Conservation (phyloP, 1,140 invertebrate species). For the Ectropis grisescens region DNA sequence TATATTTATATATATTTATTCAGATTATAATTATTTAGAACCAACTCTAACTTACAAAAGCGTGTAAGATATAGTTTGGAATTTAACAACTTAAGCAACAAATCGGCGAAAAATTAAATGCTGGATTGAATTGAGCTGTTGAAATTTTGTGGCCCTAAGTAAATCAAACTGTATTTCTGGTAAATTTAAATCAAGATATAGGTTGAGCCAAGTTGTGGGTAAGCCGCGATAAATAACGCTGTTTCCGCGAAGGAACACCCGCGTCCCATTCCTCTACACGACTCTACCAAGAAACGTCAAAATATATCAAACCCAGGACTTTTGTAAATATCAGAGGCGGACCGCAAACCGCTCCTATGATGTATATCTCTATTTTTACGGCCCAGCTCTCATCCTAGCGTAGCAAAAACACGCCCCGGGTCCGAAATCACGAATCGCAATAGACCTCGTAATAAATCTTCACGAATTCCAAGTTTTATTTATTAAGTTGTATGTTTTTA, state of each 20-base stretch:
- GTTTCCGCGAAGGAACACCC: conserved; percentile 44
- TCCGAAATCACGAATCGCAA: conserved; percentile 42
- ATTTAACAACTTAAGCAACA: too few species aligned
- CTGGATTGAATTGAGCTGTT: too few species aligned
- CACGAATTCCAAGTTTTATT: conserved; percentile 57
- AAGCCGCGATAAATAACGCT: too few species aligned
- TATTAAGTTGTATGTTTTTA: conserved; percentile 69
- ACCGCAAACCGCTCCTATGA: conserved; percentile 30
- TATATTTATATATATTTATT: too few species aligned
- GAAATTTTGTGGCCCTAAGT: too few species aligned
- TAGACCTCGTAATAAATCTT: conserved; percentile 58
- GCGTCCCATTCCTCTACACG: conserved; percentile 13
- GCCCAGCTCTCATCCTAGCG: conserved; percentile 21
- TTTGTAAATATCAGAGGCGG: conserved; percentile 40
- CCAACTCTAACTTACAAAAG: too few species aligned
- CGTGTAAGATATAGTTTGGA: too few species aligned
- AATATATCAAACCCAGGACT: conserved; percentile 50
- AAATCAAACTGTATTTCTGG: too few species aligned
- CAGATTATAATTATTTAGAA: too few species aligned
- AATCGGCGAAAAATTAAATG: too few species aligned
- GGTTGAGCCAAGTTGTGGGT: too few species aligned
- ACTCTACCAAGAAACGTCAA: conserved; percentile 60
- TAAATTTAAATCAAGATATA: too few species aligned
- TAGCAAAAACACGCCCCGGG: conserved; percentile 30
- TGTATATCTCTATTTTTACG: conserved; percentile 51